Percentiles rank a stretch among this genome's conserved stretches.
Evolutionary conservation across 2,888 invertebrate species (phyloP).

Genomic region (Pilophorus perplexus): DNA sequence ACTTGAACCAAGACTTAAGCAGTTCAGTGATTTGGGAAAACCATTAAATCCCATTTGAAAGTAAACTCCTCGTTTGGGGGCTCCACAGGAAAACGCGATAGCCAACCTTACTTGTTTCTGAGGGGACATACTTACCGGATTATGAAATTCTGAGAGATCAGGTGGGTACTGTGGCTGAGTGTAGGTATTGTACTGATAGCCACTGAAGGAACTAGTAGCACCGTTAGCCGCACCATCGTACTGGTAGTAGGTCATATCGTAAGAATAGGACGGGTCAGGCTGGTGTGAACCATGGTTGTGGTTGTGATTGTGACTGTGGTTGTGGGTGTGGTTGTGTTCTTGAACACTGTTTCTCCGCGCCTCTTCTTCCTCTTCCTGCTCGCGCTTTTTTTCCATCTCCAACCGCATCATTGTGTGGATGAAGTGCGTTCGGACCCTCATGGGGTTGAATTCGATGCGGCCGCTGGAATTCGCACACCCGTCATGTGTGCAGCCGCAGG

Average conservation of each 20-base stretch:
- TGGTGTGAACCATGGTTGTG: no score
- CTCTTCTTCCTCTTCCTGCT: slow-evolving; percentile 58
- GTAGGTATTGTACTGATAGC: slow-evolving; percentile 27
- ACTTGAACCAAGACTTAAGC: no score
- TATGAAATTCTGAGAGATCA: slow-evolving; percentile 23
- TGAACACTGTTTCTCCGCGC: slow-evolving; percentile 16
- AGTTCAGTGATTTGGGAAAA: no score
- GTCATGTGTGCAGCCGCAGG: slow-evolving; percentile 93
- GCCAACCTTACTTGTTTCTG: not conserved
- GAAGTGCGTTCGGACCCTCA: slow-evolving; percentile 92
- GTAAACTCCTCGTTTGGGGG: not conserved
- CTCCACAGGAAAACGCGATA: not conserved
- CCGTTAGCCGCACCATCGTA: slow-evolving; percentile 13
- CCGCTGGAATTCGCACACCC: slow-evolving; percentile 91
- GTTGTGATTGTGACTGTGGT: slow-evolving; percentile 7
- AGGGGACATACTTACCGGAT: slow-evolving; percentile 7
- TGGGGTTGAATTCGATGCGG: slow-evolving; percentile 93
- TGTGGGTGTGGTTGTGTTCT: slow-evolving; percentile 13
- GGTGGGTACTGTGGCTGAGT: slow-evolving; percentile 20
- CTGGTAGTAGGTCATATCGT: slow-evolving; percentile 51
- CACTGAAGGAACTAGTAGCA: slow-evolving; percentile 9
- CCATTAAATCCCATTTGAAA: no score
- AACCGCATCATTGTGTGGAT: slow-evolving; percentile 94
- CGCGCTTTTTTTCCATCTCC: slow-evolving; percentile 80
- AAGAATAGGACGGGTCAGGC: slow-evolving; percentile 47